Evolutionary conservation across 53 echinoderm and acorn worm species (phyloP).

Genomic region (Luidia sarsii): DNA sequence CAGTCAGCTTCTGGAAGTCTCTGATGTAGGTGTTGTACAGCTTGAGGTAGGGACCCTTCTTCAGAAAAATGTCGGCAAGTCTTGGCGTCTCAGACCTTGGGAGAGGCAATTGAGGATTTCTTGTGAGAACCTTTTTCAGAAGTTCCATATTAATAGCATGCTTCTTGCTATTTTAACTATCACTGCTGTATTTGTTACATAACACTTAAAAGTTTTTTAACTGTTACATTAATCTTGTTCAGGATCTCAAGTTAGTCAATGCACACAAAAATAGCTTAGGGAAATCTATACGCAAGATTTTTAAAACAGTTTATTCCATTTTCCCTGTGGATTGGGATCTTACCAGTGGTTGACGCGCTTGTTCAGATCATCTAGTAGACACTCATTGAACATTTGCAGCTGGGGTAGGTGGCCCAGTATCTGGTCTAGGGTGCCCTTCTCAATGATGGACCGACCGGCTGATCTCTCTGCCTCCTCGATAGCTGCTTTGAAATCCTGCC

Average conservation of each 20-base stretch:
- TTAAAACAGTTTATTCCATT: too few species aligned
- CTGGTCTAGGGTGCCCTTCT: constrained; percentile 73
- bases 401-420: constrained; percentile 90
- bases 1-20: constrained; percentile 83
- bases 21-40: constrained; percentile 93
- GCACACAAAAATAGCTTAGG: too few species aligned
- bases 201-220: too few species aligned
- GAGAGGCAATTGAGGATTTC: too few species aligned
- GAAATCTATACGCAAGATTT: too few species aligned
- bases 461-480: constrained; percentile 60
- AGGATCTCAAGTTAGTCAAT: too few species aligned
- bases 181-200: too few species aligned
- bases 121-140: too few species aligned
- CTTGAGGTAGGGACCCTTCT: constrained; percentile 95
- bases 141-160: too few species aligned
- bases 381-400: constrained; percentile 88
- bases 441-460: constrained; percentile 70
- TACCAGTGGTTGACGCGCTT: constrained; percentile 83
- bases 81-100: constrained; percentile 79
- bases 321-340: too few species aligned
- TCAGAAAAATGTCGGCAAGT: constrained; percentile 87
- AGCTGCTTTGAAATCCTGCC: constrained; percentile 81
- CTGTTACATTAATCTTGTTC: too few species aligned
- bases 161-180: too few species aligned
- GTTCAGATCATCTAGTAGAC: constrained; percentile 72